Percentiles rank a stretch among this genome's conserved stretches.
phyloP scores from a whole-genome alignment of 2,888 invertebrate genomes.

The Nipponacmea schrenckii region DNA sequence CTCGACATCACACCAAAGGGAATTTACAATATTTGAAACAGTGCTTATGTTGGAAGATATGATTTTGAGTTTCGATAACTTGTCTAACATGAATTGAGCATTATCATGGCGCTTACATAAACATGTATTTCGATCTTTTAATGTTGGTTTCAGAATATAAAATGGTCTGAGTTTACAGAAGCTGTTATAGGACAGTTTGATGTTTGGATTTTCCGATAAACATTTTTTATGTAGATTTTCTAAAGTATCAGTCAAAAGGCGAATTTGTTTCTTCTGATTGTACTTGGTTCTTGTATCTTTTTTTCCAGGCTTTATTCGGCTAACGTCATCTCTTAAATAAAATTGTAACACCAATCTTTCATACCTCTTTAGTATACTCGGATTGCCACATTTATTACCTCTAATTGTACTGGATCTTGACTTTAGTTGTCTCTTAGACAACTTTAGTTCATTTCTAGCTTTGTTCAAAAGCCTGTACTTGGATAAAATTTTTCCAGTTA shows the following conservation, averaged over 20 bases:
- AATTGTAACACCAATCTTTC: not conserved
- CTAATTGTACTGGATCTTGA: not conserved
- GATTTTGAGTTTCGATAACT: conserved; percentile 3
- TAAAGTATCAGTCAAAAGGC: conserved; percentile 30
- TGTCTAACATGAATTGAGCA: conserved; percentile 23
- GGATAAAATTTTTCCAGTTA: not conserved
- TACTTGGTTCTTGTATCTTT: not conserved
- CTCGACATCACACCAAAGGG: not conserved
- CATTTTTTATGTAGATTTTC: conserved; percentile 33
- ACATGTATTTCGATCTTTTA: conserved; percentile 36
- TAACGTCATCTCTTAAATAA: conserved; percentile 30
- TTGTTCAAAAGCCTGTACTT: not conserved
- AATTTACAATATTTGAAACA: not conserved
- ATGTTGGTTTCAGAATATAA: conserved; percentile 25
- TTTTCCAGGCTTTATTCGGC: conserved; percentile 33
- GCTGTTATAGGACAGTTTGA: conserved; percentile 33
- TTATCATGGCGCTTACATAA: conserved; percentile 33
- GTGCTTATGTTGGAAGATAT: not conserved
- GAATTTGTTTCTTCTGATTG: conserved; percentile 30
- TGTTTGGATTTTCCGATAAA: conserved; percentile 15
- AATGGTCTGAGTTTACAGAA: conserved; percentile 36
- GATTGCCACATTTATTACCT: not conserved
- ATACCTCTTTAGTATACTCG: not conserved
- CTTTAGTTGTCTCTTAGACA: not conserved
- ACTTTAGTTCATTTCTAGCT: not conserved